These are phyloP conservation scores for Euplagia quadripunctaria DNA, from an alignment of 2,888 invertebrate genomes.

Conservation along the genomic window DNA sequence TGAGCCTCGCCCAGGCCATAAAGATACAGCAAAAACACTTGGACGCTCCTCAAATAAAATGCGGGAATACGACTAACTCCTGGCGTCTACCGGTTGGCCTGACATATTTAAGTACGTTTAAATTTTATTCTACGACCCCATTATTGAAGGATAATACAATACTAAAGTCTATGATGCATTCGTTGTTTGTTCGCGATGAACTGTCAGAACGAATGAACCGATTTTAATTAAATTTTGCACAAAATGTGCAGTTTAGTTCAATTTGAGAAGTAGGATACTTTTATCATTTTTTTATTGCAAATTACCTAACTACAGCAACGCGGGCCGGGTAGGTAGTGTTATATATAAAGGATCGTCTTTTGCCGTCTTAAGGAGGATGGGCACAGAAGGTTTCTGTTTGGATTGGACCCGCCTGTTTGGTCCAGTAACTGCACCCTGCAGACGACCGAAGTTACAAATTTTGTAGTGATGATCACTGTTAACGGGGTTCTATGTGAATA, in stretches of 20 bases:
- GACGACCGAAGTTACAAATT: background rate
- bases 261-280: too few species aligned
- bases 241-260: too few species aligned
- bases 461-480: background rate
- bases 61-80: constrained; percentile 7
- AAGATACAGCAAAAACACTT: constrained; percentile 35
- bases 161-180: too few species aligned
- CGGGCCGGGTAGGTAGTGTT: background rate
- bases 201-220: background rate
- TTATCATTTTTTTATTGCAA: too few species aligned
- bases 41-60: constrained; percentile 27
- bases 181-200: too few species aligned
- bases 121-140: background rate
- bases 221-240: too few species aligned
- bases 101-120: constrained; percentile 1
- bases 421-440: background rate
- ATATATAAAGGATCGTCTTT: background rate
- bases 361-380: background rate
- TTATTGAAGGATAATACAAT: background rate
- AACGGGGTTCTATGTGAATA: background rate
- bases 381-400: background rate
- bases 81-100: background rate
- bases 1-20: constrained; percentile 37
- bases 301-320: too few species aligned
- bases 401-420: background rate